Conservation (phyloP, 2,888 invertebrate species). For the Neria commutata region DNA sequence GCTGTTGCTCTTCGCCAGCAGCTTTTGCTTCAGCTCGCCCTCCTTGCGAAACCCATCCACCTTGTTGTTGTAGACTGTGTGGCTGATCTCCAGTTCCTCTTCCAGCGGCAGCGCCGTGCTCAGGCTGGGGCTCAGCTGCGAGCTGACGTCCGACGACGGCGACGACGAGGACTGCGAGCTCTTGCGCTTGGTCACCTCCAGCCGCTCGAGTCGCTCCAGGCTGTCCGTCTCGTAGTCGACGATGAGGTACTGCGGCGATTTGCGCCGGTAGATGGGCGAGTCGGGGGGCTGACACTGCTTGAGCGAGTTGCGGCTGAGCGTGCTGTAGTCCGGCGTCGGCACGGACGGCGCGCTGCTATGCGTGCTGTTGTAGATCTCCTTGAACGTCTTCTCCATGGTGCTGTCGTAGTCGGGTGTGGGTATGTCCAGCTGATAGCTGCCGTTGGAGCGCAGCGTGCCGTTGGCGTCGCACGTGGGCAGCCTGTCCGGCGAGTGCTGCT, state of each 20-base stretch:
- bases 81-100: slow-evolving; percentile 80
- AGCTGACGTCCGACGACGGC: slow-evolving; percentile 66
- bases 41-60: slow-evolving; percentile 59
- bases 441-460: slow-evolving; percentile 34
- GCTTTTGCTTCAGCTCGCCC: slow-evolving; percentile 53
- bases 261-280: slow-evolving; percentile 60
- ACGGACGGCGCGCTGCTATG: slow-evolving; percentile 59
- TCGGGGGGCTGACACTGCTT: slow-evolving; percentile 61
- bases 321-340: slow-evolving; percentile 62
- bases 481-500: slow-evolving; percentile 71
- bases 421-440: slow-evolving; percentile 47
- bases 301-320: slow-evolving; percentile 57
- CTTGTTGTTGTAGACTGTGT: slow-evolving; percentile 70
- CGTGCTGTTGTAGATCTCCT: slow-evolving; percentile 58
- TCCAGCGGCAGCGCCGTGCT: slow-evolving; percentile 78
- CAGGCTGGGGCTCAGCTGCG: slow-evolving; percentile 76
- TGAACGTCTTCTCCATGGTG: slow-evolving; percentile 59
- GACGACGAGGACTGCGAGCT: slow-evolving; percentile 64
- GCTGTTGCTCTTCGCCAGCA: slow-evolving; percentile 34
- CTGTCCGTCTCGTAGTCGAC: slow-evolving; percentile 78
- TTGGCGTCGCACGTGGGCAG: slow-evolving; percentile 65
- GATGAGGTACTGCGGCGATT: slow-evolving; percentile 61
- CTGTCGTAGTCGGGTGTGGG: slow-evolving; percentile 62
- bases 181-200: slow-evolving; percentile 62
- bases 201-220: slow-evolving; percentile 68